Evolutionary conservation across 2,113 vertebrate species (phyloP), one percentile per base, ranked within the genome.

Genomic region (Lamprologus speciosus): DNA sequence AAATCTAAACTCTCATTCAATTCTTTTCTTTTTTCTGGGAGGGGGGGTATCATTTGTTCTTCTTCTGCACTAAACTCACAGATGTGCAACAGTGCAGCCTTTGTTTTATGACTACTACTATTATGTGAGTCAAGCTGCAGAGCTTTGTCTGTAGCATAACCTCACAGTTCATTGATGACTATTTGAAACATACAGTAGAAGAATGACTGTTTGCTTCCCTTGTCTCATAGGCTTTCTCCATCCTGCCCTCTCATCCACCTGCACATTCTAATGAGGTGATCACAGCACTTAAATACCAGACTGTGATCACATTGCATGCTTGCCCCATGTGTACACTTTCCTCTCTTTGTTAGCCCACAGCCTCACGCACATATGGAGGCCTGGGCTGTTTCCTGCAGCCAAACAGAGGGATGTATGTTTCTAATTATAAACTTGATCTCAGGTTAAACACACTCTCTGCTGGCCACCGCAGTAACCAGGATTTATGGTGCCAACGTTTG

Each of bases 291-390:
- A 83, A 91, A 93, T 82, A 88, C 83, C 86, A 85, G 51, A 84
- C 83, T 84, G 85, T 93, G 90, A 95, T 94, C 94, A 84, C 80
- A 80, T 90, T 37, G 68, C 95, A 94, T 93, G 93, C 91, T 83
- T 91, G 89, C 88, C 88, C 90, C 88, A 92, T 96, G 92, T 87
- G 88, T 91, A 84, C 88, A 91, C 93, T 95, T 96, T 95, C 95
- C 96, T 96, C 89, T 94, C 93, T 96, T 96, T 97, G 96, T 96
- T 95, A 93, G 57, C 35, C 80, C 55, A 19, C 85, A 54, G 70
- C 85, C 84, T 65, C 37, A 5, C 51, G 26, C 89, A 92, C 85
- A 80, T 70, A 83, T 28, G 68, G 73, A 92, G 89, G 85, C 91
- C 87, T 19, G 55, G 75, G 81, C 78, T 11, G 88, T 84, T 97